Percentiles rank a stretch among this genome's conserved stretches.
Evolutionary conservation across 2,797 vertebrate species (phyloP).

Genomic region (Erethizon dorsatum): DNA sequence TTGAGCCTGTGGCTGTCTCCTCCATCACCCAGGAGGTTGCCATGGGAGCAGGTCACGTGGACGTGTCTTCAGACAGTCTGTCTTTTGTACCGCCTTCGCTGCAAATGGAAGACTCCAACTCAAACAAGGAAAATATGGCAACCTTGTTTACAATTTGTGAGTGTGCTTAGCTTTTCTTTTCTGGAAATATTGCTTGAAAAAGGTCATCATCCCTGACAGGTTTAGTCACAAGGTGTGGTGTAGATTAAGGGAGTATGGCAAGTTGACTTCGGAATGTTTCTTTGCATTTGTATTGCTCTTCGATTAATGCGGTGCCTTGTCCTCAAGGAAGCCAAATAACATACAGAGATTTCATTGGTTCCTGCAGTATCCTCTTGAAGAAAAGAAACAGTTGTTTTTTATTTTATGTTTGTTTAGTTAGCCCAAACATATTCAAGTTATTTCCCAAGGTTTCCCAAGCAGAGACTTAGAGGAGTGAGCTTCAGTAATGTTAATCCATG

Average conservation of each 20-base stretch:
- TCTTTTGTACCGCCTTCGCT: conserved; percentile 96
- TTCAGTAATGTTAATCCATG: not conserved
- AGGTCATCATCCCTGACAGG: conserved; percentile 25
- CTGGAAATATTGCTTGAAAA: conserved; percentile 41
- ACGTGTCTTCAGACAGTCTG: conserved; percentile 94
- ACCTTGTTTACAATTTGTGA: conserved; percentile 97
- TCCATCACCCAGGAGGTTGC: conserved; percentile 97
- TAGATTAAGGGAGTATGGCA: not conserved
- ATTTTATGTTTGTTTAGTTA: conserved; percentile 53
- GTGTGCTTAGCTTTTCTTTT: conserved; percentile 85
- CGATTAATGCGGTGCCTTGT: conserved; percentile 29
- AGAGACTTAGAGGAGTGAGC: conserved; percentile 16
- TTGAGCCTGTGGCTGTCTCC: conserved; percentile 96
- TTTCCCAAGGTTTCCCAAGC: not conserved
- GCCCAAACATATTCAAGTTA: not conserved
- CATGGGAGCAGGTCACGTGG: conserved; percentile 92
- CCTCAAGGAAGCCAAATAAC: not conserved
- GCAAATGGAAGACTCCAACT: conserved; percentile 96
- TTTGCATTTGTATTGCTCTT: conserved; percentile 25
- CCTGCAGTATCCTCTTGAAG: not conserved
- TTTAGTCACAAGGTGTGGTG: not conserved
- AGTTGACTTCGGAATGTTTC: conserved; percentile 9
- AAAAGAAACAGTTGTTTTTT: conserved; percentile 49
- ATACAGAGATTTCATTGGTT: not conserved
- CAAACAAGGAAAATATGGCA: conserved; percentile 98